A percentile compares a stretch with the other conserved stretches of the same genome.
Conservation (phyloP, 2,797 vertebrate species). For the Atherinosoma microstoma region DNA sequence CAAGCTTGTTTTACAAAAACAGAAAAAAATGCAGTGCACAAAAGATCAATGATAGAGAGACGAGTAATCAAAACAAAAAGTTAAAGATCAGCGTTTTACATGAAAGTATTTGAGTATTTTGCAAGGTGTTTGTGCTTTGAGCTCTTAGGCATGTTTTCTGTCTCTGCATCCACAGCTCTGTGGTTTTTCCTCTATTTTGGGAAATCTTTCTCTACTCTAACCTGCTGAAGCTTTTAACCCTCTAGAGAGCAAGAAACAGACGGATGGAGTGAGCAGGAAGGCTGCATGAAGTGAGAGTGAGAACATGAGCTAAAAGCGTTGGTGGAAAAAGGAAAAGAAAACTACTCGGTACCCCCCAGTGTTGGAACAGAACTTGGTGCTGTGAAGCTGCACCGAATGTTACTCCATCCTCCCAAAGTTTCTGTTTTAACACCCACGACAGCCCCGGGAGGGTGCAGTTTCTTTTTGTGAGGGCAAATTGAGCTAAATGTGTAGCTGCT, state of each 20-base stretch:
- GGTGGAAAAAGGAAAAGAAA: constrained; percentile 30
- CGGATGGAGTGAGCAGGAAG: constrained; percentile 24
- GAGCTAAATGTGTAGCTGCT: constrained; percentile 20
- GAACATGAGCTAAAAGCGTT: constrained; percentile 61
- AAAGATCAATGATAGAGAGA: constrained; percentile 20
- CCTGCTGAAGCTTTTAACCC: constrained; percentile 47
- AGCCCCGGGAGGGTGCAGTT: constrained; percentile 11
- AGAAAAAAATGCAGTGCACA: constrained; percentile 12
- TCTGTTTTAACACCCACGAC: constrained; percentile 38
- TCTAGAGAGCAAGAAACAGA: constrained; percentile 50
- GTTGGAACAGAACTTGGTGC: constrained; percentile 32
- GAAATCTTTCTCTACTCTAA: constrained; percentile 37
- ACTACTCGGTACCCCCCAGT: constrained; percentile 15
- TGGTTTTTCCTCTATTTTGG: constrained; percentile 52
- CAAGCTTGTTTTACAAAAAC: constrained; percentile 25
- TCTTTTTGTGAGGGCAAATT: constrained; percentile 10
- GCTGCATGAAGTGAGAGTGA: constrained; percentile 26
- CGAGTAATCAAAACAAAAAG: not conserved
- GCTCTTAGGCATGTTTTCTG: constrained; percentile 3
- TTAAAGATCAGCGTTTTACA: not conserved
- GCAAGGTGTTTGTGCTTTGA: not conserved
- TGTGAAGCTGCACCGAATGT: constrained; percentile 31
- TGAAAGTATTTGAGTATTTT: constrained; percentile 12
- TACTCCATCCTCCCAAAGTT: constrained; percentile 36
- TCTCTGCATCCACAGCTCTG: constrained; percentile 6